These are phyloP conservation scores for Albula glossodonta DNA, from an alignment of 2,113 vertebrate species.

Conservation along the genomic window DNA sequence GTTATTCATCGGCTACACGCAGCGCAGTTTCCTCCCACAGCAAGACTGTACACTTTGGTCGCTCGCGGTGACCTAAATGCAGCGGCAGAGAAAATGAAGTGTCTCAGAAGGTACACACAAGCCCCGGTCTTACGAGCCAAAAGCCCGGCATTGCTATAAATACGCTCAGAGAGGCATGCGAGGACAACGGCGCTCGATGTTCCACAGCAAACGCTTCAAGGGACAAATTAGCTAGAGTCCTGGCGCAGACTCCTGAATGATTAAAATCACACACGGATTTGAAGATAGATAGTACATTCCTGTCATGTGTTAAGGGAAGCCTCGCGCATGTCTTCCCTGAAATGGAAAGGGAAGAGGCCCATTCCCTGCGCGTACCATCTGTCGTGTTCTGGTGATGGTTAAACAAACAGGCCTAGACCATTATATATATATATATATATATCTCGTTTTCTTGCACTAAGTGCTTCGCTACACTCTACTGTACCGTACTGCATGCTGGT, in stretches of 20 bases:
- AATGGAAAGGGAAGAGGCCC: not conserved
- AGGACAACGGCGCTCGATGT: not conserved
- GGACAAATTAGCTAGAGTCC: slow-evolving; percentile 3
- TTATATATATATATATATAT: too few relatives aligned
- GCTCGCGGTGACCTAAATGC: not conserved
- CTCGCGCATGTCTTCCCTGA: not conserved
- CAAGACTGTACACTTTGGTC: not conserved
- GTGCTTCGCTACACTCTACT: not conserved
- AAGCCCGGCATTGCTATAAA: not conserved
- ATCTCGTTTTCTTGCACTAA: too few relatives aligned
- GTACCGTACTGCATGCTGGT: not conserved
- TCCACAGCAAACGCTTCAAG: not conserved
- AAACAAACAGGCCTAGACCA: not conserved
- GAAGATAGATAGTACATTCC: not conserved
- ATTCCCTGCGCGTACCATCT: not conserved
- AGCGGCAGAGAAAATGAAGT: not conserved
- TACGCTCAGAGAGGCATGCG: not conserved
- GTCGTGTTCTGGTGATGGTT: not conserved
- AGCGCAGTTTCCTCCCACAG: not conserved
- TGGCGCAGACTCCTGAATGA: not conserved
- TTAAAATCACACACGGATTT: not conserved
- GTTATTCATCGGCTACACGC: not conserved
- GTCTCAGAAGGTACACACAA: not conserved
- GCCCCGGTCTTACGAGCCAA: not conserved
- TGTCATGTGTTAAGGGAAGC: not conserved